Evolutionary conservation across 2,113 vertebrate species (phyloP).

Genomic region (Choloepus hoffmanni): DNA sequence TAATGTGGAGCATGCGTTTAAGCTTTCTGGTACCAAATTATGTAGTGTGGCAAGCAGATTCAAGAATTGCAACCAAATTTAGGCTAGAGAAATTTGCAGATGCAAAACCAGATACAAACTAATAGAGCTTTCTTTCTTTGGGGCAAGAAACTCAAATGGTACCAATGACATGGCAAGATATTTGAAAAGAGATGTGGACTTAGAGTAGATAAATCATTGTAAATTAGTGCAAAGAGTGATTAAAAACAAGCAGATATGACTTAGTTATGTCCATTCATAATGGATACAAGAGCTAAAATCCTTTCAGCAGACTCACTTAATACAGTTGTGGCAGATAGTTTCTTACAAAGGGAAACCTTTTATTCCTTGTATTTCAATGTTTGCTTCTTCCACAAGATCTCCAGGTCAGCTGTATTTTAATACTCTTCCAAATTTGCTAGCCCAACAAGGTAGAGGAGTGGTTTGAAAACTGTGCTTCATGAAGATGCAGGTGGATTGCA

Average conservation of each 20-base stretch:
- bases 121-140: not conserved
- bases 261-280: not conserved
- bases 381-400: constrained; percentile 9
- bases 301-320: not conserved
- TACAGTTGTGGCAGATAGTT: not conserved
- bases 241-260: not conserved
- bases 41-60: not conserved
- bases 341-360: not conserved
- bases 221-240: not conserved
- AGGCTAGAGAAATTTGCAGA: not conserved
- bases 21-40: not conserved
- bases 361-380: not conserved
- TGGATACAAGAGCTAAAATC: not conserved
- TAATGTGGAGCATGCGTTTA: not conserved
- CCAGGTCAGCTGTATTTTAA: not conserved
- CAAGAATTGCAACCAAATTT: not conserved
- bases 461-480: not conserved
- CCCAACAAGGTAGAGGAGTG: not conserved
- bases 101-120: not conserved
- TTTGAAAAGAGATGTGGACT: not conserved
- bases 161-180: not conserved
- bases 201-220: not conserved
- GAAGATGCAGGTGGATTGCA: not conserved
- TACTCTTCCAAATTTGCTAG: constrained; percentile 17
- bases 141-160: not conserved